phyloP scores from a whole-genome alignment of 2,888 invertebrate genomes.

The Tuta absoluta region DNA sequence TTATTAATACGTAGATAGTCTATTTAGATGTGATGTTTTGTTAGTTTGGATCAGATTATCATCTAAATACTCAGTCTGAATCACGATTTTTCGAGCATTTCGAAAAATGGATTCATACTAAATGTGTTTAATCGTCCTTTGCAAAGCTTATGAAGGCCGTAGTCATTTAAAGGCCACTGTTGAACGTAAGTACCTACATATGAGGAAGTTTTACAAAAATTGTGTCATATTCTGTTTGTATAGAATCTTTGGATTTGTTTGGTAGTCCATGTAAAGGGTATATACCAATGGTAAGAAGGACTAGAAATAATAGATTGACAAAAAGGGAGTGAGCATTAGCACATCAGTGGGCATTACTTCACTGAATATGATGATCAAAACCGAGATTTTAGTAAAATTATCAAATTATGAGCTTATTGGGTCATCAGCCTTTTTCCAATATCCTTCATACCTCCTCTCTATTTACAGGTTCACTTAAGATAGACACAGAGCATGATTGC shows the following conservation, averaged over 20 bases:
- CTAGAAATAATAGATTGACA: too few species aligned
- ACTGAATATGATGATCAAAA: too few species aligned
- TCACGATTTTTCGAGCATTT: constrained; percentile 47
- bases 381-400: too few species aligned
- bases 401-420: too few species aligned
- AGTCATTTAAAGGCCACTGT: constrained; percentile 4
- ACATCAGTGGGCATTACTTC: too few species aligned
- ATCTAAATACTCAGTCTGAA: constrained; percentile 28
- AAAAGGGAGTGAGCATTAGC: too few species aligned
- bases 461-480: neutral
- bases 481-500: neutral
- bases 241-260: neutral
- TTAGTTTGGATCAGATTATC: neutral
- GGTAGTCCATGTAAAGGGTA: too few species aligned
- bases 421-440: neutral
- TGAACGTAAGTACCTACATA: neutral
- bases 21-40: neutral
- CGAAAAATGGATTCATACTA: constrained; percentile 31
- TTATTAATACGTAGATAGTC: neutral
- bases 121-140: constrained; percentile 39
- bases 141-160: neutral
- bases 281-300: too few species aligned
- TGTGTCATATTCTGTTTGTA: neutral
- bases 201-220: neutral
- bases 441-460: neutral